A percentile compares a stretch with the other conserved stretches of the same genome.
These are phyloP conservation scores for Nothobranchius furzeri DNA, from an alignment of 2,113 vertebrate species.

Conservation along the genomic window DNA sequence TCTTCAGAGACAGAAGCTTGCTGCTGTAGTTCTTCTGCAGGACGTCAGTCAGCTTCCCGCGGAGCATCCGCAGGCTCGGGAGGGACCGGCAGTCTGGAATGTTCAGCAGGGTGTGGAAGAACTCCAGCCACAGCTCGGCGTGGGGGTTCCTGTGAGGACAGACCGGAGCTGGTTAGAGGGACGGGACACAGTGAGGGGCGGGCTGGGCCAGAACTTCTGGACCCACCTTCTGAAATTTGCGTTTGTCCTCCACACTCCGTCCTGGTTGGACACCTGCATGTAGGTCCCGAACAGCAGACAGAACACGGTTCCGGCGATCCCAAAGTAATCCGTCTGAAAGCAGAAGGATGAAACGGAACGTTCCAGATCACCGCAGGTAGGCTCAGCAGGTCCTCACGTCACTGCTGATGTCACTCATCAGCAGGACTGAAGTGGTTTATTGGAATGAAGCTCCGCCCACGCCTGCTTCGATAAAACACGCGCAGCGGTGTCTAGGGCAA, in stretches of 20 bases:
- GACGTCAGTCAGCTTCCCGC: conserved; percentile 66
- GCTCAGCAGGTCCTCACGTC: too few relatives aligned
- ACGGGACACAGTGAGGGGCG: too few relatives aligned
- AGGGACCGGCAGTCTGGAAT: conserved; percentile 77
- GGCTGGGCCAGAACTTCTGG: not conserved
- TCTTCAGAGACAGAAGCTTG: conserved; percentile 83
- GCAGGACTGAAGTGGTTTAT: too few relatives aligned
- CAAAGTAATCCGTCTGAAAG: conserved; percentile 90
- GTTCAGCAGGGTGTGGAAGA: conserved; percentile 90
- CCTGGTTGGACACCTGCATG: conserved; percentile 86
- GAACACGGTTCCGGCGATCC: conserved; percentile 89
- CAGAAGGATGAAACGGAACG: not conserved
- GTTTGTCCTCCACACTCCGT: conserved; percentile 86
- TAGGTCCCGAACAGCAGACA: conserved; percentile 94
- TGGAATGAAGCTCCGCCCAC: too few relatives aligned
- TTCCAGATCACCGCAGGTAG: too few relatives aligned
- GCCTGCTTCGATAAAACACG: too few relatives aligned
- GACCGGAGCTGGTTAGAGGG: not conserved
- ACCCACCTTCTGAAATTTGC: conserved; percentile 85
- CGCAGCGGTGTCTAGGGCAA: too few relatives aligned
- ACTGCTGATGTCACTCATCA: too few relatives aligned
- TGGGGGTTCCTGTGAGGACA: conserved; percentile 82
- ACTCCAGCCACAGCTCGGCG: conserved; percentile 85
- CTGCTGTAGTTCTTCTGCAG: conserved; percentile 80
- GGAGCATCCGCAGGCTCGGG: conserved; percentile 76